Conservation (phyloP, 2,888 invertebrate genomes). For the Subacronicta megacephala region DNA sequence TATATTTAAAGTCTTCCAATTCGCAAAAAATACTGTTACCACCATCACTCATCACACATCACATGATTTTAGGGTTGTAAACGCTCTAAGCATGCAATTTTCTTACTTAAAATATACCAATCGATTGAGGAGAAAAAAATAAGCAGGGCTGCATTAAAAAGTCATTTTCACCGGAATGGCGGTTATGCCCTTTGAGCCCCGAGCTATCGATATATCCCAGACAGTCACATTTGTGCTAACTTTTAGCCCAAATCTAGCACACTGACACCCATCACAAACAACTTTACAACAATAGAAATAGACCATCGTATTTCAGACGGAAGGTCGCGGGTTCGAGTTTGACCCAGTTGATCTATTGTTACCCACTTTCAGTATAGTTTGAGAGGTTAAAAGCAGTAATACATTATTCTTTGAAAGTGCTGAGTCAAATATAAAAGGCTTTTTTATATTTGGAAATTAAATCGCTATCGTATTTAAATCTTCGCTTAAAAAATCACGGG, state of each 20-base stretch:
- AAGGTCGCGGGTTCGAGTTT: conserved; percentile 45
- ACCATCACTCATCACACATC: no score
- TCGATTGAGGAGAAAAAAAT: no score
- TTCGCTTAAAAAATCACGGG: conserved; percentile 22
- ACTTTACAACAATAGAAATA: conserved; percentile 34
- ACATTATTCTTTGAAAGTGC: conserved; percentile 39
- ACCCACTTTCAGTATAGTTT: conserved; percentile 39
- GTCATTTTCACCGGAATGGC: no score
- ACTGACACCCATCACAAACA: conserved; percentile 14
- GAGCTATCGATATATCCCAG: background rate
- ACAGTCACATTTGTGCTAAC: background rate
- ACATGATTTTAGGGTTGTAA: no score
- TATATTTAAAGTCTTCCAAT: no score
- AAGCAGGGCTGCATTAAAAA: no score
- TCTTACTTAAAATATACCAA: no score
- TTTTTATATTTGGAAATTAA: conserved; percentile 50
- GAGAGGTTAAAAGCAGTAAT: conserved; percentile 46
- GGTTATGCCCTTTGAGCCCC: no score
- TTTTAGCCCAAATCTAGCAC: conserved; percentile 12
- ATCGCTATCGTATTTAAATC: conserved; percentile 32
- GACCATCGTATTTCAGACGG: conserved; percentile 13
- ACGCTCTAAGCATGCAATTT: no score
- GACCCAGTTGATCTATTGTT: conserved; percentile 53
- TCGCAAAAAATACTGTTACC: no score
- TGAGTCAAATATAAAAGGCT: conserved; percentile 31